Percentiles rank a stretch among this genome's conserved stretches.
These are phyloP conservation scores for Chrosomus eos DNA, from an alignment of 2,797 vertebrate genomes.

Conservation along the genomic window DNA sequence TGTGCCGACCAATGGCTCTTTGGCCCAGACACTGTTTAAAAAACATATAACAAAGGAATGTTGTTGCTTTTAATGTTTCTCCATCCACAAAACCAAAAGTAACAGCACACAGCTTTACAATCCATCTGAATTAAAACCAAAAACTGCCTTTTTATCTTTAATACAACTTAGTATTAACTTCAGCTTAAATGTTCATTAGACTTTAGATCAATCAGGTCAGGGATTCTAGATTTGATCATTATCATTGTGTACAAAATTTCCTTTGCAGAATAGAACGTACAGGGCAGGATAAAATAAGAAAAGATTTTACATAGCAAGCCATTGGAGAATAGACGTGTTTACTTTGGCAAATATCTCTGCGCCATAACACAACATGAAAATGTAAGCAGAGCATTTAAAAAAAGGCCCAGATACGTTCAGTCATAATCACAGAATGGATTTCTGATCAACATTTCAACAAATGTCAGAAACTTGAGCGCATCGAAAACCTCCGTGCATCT, in stretches of 20 bases:
- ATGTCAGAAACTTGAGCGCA: not conserved
- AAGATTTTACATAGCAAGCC: not conserved
- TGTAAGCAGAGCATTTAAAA: conserved; percentile 13
- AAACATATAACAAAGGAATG: not conserved
- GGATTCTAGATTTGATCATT: not conserved
- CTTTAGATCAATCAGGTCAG: not conserved
- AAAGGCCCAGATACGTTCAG: conserved; percentile 4
- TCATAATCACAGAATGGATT: conserved; percentile 4
- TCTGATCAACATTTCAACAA: not conserved
- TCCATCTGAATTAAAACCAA: not conserved
- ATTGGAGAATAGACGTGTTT: conserved; percentile 3
- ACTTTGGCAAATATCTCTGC: conserved; percentile 16
- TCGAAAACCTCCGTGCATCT: not conserved
- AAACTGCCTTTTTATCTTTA: not conserved
- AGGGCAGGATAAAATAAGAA: conserved; percentile 20
- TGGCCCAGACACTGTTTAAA: not conserved
- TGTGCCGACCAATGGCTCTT: not conserved
- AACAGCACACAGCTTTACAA: not conserved
- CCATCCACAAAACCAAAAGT: not conserved
- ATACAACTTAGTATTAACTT: not conserved
- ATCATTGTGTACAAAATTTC: not conserved
- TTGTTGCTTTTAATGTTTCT: not conserved
- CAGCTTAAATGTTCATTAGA: not conserved
- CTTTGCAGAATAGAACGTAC: not conserved
- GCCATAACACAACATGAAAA: not conserved